These are phyloP conservation scores for roundworm (Caenorhabditis elegans) DNA, from an alignment of 1,140 invertebrate genomes.

Conservation along the genomic window WBcel235 BX284603.4:8324001-8324500, in stretches of 20 bases:
- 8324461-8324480: too few relatives aligned
- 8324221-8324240: not conserved
- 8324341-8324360: not conserved
- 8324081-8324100: too few relatives aligned
- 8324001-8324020: too few relatives aligned
- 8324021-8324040: too few relatives aligned
- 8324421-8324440: too few relatives aligned
- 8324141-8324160: not conserved
- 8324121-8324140: not conserved
- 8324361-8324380: not conserved
- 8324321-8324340: not conserved
- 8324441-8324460: too few relatives aligned
- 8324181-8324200: not conserved
- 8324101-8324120: too few relatives aligned
- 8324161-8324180: not conserved
- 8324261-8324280: not conserved
- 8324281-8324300: not conserved
- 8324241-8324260: not conserved
- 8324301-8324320: not conserved
- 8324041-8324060: too few relatives aligned
- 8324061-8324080: too few relatives aligned
- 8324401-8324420: too few relatives aligned
- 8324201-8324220: not conserved
- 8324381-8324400: not conserved
- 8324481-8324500: too few relatives aligned